These are phyloP conservation scores for Lasioglossum malachurum DNA, from an alignment of 2,888 invertebrate species.

Conservation along the genomic window DNA sequence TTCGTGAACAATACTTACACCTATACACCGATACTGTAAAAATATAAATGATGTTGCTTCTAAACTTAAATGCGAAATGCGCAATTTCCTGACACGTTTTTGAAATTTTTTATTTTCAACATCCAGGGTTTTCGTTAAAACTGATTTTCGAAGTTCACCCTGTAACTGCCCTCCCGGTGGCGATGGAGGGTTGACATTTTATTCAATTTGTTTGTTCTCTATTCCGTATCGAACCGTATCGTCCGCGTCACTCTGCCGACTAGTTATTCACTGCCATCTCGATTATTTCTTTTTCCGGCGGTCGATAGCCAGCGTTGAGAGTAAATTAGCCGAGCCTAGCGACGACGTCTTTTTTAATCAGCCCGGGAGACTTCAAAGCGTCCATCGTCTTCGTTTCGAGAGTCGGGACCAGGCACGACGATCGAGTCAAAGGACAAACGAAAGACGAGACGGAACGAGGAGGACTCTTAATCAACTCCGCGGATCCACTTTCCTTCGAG, in stretches of 20 bases:
- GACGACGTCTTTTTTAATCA: conserved; percentile 82
- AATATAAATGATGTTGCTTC: neutral
- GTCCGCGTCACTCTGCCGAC: neutral
- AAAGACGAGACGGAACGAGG: conserved; percentile 62
- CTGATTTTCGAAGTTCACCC: too few species aligned
- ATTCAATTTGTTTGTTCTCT: too few species aligned
- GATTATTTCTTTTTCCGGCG: conserved; percentile 14
- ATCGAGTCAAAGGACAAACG: conserved; percentile 79
- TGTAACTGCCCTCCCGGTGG: neutral
- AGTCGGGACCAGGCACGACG: conserved; percentile 58
- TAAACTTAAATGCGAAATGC: neutral
- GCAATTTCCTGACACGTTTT: neutral
- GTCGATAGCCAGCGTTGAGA: conserved; percentile 31
- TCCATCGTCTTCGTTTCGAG: conserved; percentile 48
- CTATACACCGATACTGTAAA: neutral
- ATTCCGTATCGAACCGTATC: too few species aligned
- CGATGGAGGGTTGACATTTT: neutral
- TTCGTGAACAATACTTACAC: neutral
- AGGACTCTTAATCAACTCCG: conserved; percentile 77
- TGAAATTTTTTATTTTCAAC: too few species aligned
- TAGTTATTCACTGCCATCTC: neutral
- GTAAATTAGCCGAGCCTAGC: conserved; percentile 51
- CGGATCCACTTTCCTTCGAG: conserved; percentile 52
- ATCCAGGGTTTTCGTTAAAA: too few species aligned
- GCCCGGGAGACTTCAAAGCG: conserved; percentile 80